Percentiles rank a stretch among this genome's conserved stretches.
Evolutionary conservation across 2,797 vertebrate species (phyloP).

Genomic region (Muraenolepis orangiensis): DNA sequence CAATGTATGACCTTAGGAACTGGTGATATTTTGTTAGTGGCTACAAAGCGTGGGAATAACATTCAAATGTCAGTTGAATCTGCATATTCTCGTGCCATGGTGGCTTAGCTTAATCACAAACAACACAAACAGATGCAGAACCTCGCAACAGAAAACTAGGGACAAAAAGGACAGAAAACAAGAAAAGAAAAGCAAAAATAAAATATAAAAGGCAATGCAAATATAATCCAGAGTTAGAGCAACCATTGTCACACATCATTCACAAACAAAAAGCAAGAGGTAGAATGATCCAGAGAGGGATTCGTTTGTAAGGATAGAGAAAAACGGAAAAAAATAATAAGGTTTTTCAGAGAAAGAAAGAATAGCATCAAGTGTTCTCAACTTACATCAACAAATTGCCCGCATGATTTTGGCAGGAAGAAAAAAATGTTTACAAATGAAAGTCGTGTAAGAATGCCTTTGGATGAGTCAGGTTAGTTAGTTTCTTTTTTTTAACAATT

Average conservation of each 20-base stretch:
- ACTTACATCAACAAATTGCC: constrained; percentile 99
- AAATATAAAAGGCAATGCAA: constrained; percentile 67
- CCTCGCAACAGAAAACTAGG: constrained; percentile 61
- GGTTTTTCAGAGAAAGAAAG: constrained; percentile 78
- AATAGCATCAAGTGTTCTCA: constrained; percentile 91
- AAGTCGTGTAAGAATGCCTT: constrained; percentile 99
- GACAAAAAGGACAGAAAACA: constrained; percentile 55
- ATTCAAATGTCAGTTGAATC: constrained; percentile 73
- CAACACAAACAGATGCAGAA: constrained; percentile 75
- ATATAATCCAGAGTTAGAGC: constrained; percentile 73
- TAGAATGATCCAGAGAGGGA: constrained; percentile 77
- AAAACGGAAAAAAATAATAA: constrained; percentile 52
- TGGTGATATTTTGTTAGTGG: neutral
- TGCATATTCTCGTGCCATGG: constrained; percentile 70
- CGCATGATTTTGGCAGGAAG: constrained; percentile 99
- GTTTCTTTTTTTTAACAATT: constrained; percentile 65
- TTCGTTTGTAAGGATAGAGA: constrained; percentile 72
- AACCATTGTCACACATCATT: constrained; percentile 77
- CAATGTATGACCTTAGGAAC: constrained; percentile 4
- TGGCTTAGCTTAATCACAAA: constrained; percentile 70
- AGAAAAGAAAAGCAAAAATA: constrained; percentile 37
- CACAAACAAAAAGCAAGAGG: constrained; percentile 79
- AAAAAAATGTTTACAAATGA: constrained; percentile 98
- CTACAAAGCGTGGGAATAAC: constrained; percentile 53
- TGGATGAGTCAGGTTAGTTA: constrained; percentile 91